Evolutionary conservation across 2,888 invertebrate genomes (phyloP).

Genomic region (Cataglyphis livida): DNA sequence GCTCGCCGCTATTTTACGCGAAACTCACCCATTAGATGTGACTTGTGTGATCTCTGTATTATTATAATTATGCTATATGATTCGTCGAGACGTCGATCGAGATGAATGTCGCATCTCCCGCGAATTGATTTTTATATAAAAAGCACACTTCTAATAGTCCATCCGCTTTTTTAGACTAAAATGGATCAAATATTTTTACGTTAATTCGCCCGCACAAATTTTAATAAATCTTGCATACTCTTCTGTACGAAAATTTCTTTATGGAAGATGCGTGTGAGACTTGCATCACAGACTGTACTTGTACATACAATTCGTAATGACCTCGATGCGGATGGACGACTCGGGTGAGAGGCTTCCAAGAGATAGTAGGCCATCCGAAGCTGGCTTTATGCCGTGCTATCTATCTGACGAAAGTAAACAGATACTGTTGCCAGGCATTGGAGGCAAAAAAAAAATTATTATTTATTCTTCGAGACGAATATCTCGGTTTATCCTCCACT

Average conservation of each 20-base stretch:
- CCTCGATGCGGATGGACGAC: conserved; percentile 84
- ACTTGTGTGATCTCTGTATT: neutral
- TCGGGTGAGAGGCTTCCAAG: conserved; percentile 83
- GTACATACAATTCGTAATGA: conserved; percentile 81
- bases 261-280: conserved; percentile 41
- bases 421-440: conserved; percentile 68
- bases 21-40: neutral
- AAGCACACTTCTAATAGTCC: neutral
- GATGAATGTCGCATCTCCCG: neutral
- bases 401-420: conserved; percentile 77
- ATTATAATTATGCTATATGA: conserved; percentile 1
- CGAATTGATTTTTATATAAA: neutral
- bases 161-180: neutral
- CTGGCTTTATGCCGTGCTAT: conserved; percentile 72
- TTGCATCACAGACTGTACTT: conserved; percentile 69
- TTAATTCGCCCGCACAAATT: neutral
- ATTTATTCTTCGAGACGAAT: conserved; percentile 43
- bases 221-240: neutral
- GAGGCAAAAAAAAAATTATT: conserved; percentile 58
- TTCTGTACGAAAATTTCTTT: neutral
- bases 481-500: conserved; percentile 17
- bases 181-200: neutral
- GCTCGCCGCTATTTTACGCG: conserved; percentile 5
- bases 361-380: conserved; percentile 84
- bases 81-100: neutral